These are phyloP conservation scores for Cosmorhoe ocellata DNA, from an alignment of 2,888 invertebrate species.

Conservation along the genomic window DNA sequence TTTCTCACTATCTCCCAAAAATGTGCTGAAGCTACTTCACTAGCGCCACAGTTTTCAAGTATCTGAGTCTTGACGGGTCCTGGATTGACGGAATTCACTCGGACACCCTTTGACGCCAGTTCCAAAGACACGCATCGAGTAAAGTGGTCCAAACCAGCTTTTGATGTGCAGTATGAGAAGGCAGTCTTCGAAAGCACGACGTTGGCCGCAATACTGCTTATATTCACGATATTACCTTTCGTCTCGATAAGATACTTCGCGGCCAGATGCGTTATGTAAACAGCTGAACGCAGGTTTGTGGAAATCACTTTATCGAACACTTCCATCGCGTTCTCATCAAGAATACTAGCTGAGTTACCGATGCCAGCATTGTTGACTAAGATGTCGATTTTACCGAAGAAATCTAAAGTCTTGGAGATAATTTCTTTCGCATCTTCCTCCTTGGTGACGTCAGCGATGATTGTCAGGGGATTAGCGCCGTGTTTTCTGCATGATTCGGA, in stretches of 20 bases:
- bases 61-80: conserved; percentile 85
- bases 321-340: conserved; percentile 35
- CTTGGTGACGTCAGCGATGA: conserved; percentile 43
- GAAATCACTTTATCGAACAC: conserved; percentile 38
- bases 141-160: conserved; percentile 88
- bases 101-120: conserved; percentile 86
- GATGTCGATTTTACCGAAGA: conserved; percentile 40
- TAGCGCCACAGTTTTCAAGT: conserved; percentile 16
- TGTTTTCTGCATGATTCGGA: conserved; percentile 22
- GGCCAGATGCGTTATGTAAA: conserved; percentile 40
- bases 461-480: conserved; percentile 30
- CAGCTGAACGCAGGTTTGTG: conserved; percentile 41
- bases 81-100: conserved; percentile 93
- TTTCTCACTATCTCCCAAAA: conserved; percentile 85
- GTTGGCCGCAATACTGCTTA: conserved; percentile 13
- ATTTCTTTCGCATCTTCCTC: conserved; percentile 39
- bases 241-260: conserved; percentile 39
- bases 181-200: background rate
- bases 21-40: conserved; percentile 46
- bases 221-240: conserved; percentile 44
- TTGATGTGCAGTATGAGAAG: conserved; percentile 40
- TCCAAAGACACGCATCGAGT: conserved; percentile 92
- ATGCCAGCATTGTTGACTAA: conserved; percentile 47
- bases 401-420: conserved; percentile 32
- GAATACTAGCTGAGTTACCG: conserved; percentile 22